Evolutionary conservation across 2,888 invertebrate genomes (phyloP), one percentile per base, ranked within the genome.

Genomic region (Phyllotreta cruciferae): DNA sequence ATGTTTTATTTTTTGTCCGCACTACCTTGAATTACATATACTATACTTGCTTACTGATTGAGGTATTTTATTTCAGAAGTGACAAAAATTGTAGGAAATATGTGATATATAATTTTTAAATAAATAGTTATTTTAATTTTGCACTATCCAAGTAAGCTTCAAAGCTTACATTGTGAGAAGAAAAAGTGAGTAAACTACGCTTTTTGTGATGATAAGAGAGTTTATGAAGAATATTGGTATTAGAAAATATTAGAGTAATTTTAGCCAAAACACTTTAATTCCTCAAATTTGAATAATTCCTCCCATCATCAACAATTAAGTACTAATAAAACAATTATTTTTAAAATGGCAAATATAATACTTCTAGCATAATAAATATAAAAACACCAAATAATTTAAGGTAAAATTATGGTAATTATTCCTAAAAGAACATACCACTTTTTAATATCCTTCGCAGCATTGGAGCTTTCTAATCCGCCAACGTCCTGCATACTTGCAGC

Each of bases 321-420:
- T 24, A 24, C 4, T 24, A 24, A 24, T 24, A 24, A 1, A 24
- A 24, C 24, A 24, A 24, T 24, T 24, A 24, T n/a, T n/a, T n/a
- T n/a, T n/a, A n/a, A n/a, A n/a, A n/a, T 44, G 7, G 6, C 44
- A 14, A n/a, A 44, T 41, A 41, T 7, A 47, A 56, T 49, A 38
- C 38, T 47, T 56, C 56, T 57, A 10, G 47, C 50, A 41, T 41
- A 41, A 9, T 58, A 50, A 38, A 50, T 49, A 34, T n/a, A 45
- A 13, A 36, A 49, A 58, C 36, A 9, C 34, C 24, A 44, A 24
- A 24, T 24, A 24, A 24, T 24, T 24, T 10, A 44, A 14, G 41
- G 47, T 49, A 7, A 7, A 14, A n/a, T 38, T 10, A 41, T 50
- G 58, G 58, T 58, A 41, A 50, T 37, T 38, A 13, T 44, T 11